Evolutionary conservation across 2,888 invertebrate genomes (phyloP).

Genomic region (Tolmerus cingulatus): DNA sequence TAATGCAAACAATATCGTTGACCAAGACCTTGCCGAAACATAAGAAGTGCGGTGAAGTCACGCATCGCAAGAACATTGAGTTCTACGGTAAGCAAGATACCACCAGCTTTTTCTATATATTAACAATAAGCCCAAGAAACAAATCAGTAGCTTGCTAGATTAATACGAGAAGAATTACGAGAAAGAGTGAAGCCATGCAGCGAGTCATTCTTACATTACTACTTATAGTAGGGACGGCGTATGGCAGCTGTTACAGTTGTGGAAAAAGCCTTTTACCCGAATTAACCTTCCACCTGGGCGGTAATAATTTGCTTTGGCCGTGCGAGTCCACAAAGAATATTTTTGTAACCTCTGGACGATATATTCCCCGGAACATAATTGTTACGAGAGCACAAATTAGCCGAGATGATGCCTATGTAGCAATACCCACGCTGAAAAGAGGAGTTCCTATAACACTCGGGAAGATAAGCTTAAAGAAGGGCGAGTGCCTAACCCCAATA

Average conservation of each 20-base stretch:
- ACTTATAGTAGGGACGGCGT: background rate
- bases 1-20: background rate
- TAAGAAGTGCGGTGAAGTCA: background rate
- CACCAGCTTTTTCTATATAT: background rate
- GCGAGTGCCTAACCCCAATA: slow-evolving; percentile 65
- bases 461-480: slow-evolving; percentile 65
- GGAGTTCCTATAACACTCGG: slow-evolving; percentile 71
- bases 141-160: background rate
- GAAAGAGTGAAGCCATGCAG: background rate
- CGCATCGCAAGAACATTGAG: background rate
- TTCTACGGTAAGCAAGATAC: background rate
- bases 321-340: slow-evolving; percentile 68
- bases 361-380: slow-evolving; percentile 69
- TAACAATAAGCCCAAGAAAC: background rate
- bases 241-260: slow-evolving; percentile 35
- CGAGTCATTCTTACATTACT: background rate
- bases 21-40: background rate
- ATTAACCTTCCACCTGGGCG: slow-evolving; percentile 60
- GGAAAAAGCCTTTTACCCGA: slow-evolving; percentile 50
- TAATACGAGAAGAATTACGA: background rate
- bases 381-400: slow-evolving; percentile 70
- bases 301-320: slow-evolving; percentile 67
- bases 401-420: slow-evolving; percentile 68
- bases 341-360: slow-evolving; percentile 68
- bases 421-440: slow-evolving; percentile 69